These are phyloP conservation scores for Pheosia gnoma DNA, from an alignment of 2,888 invertebrate genomes.

Conservation along the genomic window DNA sequence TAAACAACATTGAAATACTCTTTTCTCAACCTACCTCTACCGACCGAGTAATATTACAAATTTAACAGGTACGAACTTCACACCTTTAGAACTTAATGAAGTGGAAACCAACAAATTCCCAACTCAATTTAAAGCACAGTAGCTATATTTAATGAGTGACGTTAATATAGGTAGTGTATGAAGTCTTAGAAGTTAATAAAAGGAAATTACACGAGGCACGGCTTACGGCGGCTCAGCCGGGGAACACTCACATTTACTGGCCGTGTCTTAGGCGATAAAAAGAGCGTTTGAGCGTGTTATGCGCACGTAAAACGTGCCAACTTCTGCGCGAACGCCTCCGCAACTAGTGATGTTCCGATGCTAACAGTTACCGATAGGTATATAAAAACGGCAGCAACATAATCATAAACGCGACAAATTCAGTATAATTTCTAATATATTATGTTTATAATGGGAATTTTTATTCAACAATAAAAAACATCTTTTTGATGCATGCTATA, in stretches of 20 bases:
- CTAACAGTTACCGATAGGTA: slow-evolving; percentile 12
- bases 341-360: slow-evolving; percentile 22
- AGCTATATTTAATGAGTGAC: slow-evolving; percentile 29
- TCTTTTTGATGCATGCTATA: too few relatives aligned
- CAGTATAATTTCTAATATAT: too few relatives aligned
- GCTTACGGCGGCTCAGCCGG: slow-evolving; percentile 56
- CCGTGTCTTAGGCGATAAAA: slow-evolving; percentile 66
- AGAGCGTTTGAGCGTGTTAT: slow-evolving; percentile 58
- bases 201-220: slow-evolving; percentile 59
- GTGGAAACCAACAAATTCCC: background rate
- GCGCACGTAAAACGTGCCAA: slow-evolving; percentile 50
- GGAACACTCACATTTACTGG: slow-evolving; percentile 68
- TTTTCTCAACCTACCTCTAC: background rate
- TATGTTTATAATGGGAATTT: too few relatives aligned
- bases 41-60: slow-evolving; percentile 4
- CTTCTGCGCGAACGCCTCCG: slow-evolving; percentile 23
- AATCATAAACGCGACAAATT: background rate
- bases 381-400: background rate
- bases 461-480: too few relatives aligned
- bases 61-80: background rate
- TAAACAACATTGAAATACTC: too few relatives aligned
- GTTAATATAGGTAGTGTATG: slow-evolving; percentile 50
- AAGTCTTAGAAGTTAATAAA: slow-evolving; percentile 64
- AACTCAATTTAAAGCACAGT: slow-evolving; percentile 14
- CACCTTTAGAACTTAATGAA: background rate